phyloP scores from a whole-genome alignment of 2,113 vertebrate species.

The Sisor rabdophorus region DNA sequence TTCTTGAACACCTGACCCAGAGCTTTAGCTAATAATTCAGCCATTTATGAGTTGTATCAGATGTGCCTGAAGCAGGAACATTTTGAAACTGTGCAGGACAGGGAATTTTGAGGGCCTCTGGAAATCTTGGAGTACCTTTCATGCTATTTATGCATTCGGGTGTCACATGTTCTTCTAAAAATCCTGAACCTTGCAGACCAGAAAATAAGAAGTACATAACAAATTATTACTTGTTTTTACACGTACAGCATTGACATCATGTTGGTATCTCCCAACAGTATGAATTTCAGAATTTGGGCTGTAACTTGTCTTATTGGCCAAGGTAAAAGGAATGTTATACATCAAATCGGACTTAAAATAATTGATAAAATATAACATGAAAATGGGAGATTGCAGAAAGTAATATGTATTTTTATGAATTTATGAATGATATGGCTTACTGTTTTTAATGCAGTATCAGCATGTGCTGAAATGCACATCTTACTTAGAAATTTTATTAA shows the following conservation, averaged over 20 bases:
- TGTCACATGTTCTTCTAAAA: not conserved
- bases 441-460: not conserved
- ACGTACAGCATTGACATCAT: not conserved
- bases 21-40: not conserved
- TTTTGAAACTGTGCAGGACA: not conserved
- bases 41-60: constrained; percentile 10
- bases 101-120: not conserved
- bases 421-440: too few species aligned
- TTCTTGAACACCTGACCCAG: not conserved
- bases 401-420: not conserved
- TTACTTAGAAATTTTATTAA: not conserved
- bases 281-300: constrained; percentile 45
- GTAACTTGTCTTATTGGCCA: constrained; percentile 30
- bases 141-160: not conserved
- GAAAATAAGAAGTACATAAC: not conserved
- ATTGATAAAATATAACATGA: too few species aligned
- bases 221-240: too few species aligned
- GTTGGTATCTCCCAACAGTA: constrained; percentile 34
- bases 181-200: not conserved
- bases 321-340: constrained; percentile 37
- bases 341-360: constrained; percentile 48
- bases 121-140: not conserved
- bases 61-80: not conserved
- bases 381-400: too few species aligned
- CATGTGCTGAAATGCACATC: not conserved